Evolutionary conservation across 2,113 vertebrate genomes (phyloP).

Genomic region (Taurulus bubalis): DNA sequence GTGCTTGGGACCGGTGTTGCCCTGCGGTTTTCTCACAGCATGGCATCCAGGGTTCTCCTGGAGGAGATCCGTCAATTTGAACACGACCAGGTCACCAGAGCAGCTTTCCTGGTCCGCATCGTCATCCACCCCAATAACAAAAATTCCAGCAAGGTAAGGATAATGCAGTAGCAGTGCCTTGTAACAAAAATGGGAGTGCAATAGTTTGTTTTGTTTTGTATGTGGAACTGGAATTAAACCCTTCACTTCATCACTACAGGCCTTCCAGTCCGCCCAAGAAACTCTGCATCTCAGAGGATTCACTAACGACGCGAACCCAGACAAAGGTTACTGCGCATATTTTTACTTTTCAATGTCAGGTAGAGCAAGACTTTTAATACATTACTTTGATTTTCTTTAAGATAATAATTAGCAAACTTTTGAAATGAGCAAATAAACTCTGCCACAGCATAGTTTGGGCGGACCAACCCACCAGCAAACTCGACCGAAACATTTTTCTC

Average conservation of each 20-base stretch:
- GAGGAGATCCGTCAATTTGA: conserved; percentile 63
- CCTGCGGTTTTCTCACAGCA: conserved; percentile 61
- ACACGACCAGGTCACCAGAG: neutral
- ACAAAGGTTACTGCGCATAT: conserved; percentile 42
- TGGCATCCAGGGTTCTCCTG: conserved; percentile 57
- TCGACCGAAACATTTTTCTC: too few species aligned
- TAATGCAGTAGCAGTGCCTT: neutral
- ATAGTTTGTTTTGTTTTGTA: neutral
- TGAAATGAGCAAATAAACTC: too few species aligned
- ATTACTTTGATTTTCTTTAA: neutral
- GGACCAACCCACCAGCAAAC: too few species aligned
- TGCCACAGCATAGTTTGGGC: too few species aligned
- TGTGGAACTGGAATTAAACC: neutral
- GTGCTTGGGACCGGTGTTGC: conserved; percentile 63
- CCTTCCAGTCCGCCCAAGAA: conserved; percentile 60
- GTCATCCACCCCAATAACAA: conserved; percentile 68
- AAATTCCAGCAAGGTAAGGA: conserved; percentile 63
- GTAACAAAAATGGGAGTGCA: neutral
- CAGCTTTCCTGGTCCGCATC: conserved; percentile 53
- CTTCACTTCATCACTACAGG: conserved; percentile 36
- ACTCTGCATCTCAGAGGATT: conserved; percentile 62
- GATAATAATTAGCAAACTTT: too few species aligned
- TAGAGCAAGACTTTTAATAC: too few species aligned
- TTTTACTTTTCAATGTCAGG: neutral
- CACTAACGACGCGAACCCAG: conserved; percentile 42